phyloP scores from a whole-genome alignment of 2,888 invertebrate species.

The Drosophila paramelanica region DNA sequence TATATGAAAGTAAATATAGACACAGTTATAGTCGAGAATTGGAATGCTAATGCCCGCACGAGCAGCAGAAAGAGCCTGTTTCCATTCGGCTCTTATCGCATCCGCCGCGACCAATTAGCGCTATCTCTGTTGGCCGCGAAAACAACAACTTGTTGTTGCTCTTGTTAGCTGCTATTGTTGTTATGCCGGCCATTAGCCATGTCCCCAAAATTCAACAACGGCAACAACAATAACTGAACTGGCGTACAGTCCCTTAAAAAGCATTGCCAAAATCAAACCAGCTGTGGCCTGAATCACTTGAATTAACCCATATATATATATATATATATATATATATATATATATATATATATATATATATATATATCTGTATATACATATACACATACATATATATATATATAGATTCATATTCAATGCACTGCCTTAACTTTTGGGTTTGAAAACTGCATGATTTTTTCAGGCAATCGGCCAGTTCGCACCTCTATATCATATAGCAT shows the following conservation, averaged over 20 bases:
- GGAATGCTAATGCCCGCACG: conserved; percentile 51
- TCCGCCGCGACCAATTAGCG: conserved; percentile 71
- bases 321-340: not conserved
- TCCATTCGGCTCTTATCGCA: conserved; percentile 64
- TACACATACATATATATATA: not conserved
- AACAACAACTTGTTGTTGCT: conserved; percentile 60
- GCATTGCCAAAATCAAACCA: conserved; percentile 31
- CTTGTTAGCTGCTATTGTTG: conserved; percentile 18
- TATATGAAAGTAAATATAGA: conserved; percentile 8
- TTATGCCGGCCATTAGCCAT: conserved; percentile 46
- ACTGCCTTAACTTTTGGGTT: too few species aligned
- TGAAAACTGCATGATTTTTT: too few species aligned
- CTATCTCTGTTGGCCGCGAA: conserved; percentile 60
- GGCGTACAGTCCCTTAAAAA: conserved; percentile 40
- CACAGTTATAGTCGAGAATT: conserved; percentile 8
- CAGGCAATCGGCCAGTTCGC: too few species aligned
- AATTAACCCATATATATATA: not conserved
- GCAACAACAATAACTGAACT: conserved; percentile 38
- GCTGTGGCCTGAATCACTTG: conserved; percentile 11
- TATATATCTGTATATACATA: too few species aligned
- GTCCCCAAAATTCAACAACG: conserved; percentile 42
- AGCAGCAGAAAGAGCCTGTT: conserved; percentile 44
- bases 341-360: not conserved
- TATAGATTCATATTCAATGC: too few species aligned
- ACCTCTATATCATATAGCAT: too few species aligned